Conservation (phyloP, 2,888 invertebrate genomes). For the Amblyjoppa proteus region DNA sequence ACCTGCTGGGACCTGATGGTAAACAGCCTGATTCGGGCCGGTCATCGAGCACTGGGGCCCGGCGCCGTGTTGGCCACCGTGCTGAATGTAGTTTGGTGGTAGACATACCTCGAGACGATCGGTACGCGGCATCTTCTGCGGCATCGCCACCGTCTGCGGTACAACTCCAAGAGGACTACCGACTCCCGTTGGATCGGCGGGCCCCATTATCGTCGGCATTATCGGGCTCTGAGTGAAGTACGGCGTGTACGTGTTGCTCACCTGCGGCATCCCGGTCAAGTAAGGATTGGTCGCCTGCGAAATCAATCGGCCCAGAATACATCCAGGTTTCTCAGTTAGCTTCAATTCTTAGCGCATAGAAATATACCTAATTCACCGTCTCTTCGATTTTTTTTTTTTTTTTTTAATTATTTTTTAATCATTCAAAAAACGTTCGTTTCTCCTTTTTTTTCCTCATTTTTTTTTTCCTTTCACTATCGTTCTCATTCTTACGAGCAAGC, state of each 20-base stretch:
- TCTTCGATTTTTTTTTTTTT: not conserved
- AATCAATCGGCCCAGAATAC: conserved; percentile 69
- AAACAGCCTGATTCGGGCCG: conserved; percentile 75
- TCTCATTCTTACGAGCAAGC: conserved; percentile 18
- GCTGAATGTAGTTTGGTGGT: conserved; percentile 83
- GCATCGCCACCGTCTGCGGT: conserved; percentile 94
- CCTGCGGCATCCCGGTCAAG: conserved; percentile 95
- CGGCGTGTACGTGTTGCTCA: conserved; percentile 95
- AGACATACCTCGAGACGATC: conserved; percentile 97
- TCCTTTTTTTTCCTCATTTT: not conserved
- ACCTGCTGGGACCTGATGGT: conserved; percentile 81
- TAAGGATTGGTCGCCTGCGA: conserved; percentile 95
- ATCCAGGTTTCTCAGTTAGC: conserved; percentile 75
- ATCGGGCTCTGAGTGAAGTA: conserved; percentile 95
- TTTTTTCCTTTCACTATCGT: not conserved
- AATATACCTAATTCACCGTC: conserved; percentile 12
- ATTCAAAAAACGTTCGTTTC: not conserved
- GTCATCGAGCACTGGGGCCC: conserved; percentile 83
- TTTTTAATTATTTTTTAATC: conserved; percentile 5
- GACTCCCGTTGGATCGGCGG: conserved; percentile 91
- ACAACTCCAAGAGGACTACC: conserved; percentile 94
- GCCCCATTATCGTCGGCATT: conserved; percentile 95
- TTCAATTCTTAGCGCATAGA: not conserved
- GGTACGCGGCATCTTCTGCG: conserved; percentile 97
- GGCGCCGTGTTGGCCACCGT: conserved; percentile 82